Percentiles rank a stretch among this genome's conserved stretches.
These are phyloP conservation scores for Hanleya hanleyi DNA, from an alignment of 2,888 invertebrate genomes.

Conservation along the genomic window DNA sequence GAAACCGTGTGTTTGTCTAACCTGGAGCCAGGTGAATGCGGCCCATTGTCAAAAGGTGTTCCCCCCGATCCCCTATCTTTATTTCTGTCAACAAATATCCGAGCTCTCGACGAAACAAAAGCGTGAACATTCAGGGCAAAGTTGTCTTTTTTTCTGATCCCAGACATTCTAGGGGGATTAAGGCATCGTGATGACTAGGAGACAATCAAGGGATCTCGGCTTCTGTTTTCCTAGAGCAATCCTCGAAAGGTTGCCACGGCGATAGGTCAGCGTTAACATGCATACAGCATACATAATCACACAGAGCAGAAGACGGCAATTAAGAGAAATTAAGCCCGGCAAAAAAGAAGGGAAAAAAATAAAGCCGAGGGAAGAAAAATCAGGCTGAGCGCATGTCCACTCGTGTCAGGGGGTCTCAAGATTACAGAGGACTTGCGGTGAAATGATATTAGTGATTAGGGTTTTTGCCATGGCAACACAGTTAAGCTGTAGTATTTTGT, in stretches of 20 bases:
- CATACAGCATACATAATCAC: constrained; percentile 8
- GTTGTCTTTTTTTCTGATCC: constrained; percentile 1
- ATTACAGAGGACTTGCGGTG: constrained; percentile 7
- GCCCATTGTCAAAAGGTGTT: constrained; percentile 1
- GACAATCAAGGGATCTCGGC: not conserved
- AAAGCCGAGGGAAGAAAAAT: constrained; percentile 1
- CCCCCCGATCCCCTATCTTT: not conserved
- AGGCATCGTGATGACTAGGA: not conserved
- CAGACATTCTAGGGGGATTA: not conserved
- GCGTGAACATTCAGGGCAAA: not conserved
- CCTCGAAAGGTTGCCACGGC: not conserved
- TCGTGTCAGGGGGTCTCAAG: not conserved
- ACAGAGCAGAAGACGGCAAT: not conserved
- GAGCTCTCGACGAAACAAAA: not conserved
- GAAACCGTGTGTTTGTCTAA: not conserved
- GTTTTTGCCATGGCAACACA: not conserved
- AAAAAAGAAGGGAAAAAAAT: not conserved
- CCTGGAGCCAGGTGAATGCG: not conserved
- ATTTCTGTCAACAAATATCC: constrained; percentile 2
- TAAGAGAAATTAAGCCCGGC: constrained; percentile 2
- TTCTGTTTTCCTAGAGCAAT: not conserved
- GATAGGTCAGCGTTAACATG: not conserved
- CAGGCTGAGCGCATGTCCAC: not conserved
- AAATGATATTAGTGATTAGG: constrained; percentile 11
- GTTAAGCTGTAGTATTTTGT: not conserved